Conservation (phyloP, 1,140 invertebrate species). For the Battus philenor region DNA sequence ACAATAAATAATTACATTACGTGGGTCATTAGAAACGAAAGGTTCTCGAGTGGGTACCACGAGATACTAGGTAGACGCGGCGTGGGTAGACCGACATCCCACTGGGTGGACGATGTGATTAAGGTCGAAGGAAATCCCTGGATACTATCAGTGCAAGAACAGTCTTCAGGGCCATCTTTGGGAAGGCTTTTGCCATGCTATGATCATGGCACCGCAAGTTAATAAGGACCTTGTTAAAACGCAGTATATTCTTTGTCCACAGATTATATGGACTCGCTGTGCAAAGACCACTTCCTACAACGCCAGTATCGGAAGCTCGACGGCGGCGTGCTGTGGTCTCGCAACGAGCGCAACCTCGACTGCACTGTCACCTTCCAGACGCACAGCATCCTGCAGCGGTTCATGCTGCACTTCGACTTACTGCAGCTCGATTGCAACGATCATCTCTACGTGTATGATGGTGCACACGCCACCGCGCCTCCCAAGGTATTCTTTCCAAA, state of each 20-base stretch:
- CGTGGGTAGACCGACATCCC: too few species aligned
- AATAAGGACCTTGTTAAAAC: too few species aligned
- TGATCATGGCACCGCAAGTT: too few species aligned
- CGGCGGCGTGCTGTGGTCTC: conserved; percentile 90
- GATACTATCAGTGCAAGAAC: too few species aligned
- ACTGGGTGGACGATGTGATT: too few species aligned
- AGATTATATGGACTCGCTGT: conserved; percentile 91
- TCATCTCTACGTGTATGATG: conserved; percentile 94
- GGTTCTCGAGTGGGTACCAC: too few species aligned
- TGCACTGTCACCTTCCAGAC: conserved; percentile 95
- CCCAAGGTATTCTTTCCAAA: conserved; percentile 81
- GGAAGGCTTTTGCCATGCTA: too few species aligned
- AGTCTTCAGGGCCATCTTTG: too few species aligned
- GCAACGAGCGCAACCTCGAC: conserved; percentile 92
- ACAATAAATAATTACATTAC: too few species aligned
- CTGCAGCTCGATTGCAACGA: conserved; percentile 93
- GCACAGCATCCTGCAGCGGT: conserved; percentile 93
- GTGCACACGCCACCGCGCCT: conserved; percentile 89
- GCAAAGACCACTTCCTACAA: conserved; percentile 91
- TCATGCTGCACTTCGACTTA: conserved; percentile 92
- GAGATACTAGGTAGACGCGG: too few species aligned
- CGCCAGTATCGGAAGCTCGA: conserved; percentile 92
- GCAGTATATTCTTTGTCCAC: conserved; percentile 75
- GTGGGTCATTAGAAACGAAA: too few species aligned
- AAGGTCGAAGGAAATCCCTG: too few species aligned